phyloP scores from a whole-genome alignment of 1,140 invertebrate species.

The Carposina sasakii region DNA sequence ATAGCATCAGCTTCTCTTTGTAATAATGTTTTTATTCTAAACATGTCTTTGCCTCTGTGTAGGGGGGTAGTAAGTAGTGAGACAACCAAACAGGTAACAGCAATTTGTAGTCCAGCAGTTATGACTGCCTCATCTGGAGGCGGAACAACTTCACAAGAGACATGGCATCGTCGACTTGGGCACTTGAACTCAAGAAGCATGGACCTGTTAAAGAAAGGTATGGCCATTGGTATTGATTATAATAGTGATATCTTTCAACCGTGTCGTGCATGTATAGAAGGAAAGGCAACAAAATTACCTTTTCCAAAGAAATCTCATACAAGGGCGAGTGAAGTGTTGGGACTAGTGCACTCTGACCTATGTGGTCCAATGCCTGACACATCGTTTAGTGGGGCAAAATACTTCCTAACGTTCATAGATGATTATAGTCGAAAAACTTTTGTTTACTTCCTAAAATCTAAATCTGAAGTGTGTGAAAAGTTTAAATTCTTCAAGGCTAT shows the following conservation, averaged over 20 bases:
- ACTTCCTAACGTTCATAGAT: conserved; percentile 37
- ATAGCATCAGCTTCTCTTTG: neutral
- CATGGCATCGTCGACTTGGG: conserved; percentile 7
- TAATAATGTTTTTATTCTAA: conserved; percentile 1
- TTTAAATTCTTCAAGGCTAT: too few species aligned
- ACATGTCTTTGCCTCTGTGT: neutral
- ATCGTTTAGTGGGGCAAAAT: conserved; percentile 24
- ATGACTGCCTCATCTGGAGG: neutral
- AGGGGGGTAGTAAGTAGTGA: neutral
- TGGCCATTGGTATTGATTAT: conserved; percentile 2
- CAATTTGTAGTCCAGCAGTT: neutral
- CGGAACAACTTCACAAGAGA: neutral
- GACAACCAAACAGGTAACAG: neutral
- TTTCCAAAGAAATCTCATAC: conserved; percentile 13
- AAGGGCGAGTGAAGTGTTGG: neutral
- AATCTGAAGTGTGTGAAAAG: conserved; percentile 63
- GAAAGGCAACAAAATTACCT: conserved; percentile 6
- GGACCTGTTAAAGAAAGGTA: conserved; percentile 8
- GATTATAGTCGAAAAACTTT: conserved; percentile 25
- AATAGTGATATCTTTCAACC: conserved; percentile 1
- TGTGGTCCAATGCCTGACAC: conserved; percentile 24
- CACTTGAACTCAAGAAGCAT: neutral
- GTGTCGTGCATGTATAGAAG: conserved; percentile 10
- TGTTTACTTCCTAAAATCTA: conserved; percentile 22
- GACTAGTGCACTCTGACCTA: conserved; percentile 19